Base-by-base conservation (phyloP, 2,113 vertebrate species). In the Cryptoleucopteryx plumbea region DNA sequence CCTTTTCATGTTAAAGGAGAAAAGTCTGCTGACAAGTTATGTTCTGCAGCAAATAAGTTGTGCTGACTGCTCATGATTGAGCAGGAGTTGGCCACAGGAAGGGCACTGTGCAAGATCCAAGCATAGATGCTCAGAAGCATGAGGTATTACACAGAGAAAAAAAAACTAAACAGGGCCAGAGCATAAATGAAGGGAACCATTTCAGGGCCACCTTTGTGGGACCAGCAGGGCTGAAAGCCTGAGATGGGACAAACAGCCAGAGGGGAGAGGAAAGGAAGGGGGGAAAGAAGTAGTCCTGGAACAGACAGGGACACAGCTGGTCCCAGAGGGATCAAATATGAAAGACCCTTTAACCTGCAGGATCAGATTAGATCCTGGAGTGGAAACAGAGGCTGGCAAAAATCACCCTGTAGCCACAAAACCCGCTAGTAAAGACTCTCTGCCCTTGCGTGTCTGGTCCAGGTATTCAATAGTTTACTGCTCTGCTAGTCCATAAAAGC, bases 391-490 rank as follows among this genome's bases (percentile, higher is more conserved):
- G 25, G n/a, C 68, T 72, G 27, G 40, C 25, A 38, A 72, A 68
- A 67, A 38, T 36, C 7, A 43, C 18, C n/a, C 9, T 12, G 11
- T 25, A 63, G 21, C 38, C 43, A 58, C 16, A n/a, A 82, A 81
- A 36, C 5, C 16, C 21, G 18, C 13, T 16, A 15, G 14, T 43
- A 65, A 93, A 73, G 32, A 43, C 43, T 27, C 22, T 31, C 66
- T 52, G 36, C 9, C 32, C 10, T 73, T 1, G 0, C 1, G 1
- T 56, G 16, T n/a, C 65, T 48, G 36, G 22, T 42, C n/a, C 27
- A 36, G 26, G 7, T 52, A 22, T 42, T 78, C 45, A 11, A 31
- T 4, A 42, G 3, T 26, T 90, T 62, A 50, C 22, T 89, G 48
- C 20, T 61, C 52, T 68, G 6, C 31, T 56, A 52, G 52, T 63